Conservation (phyloP, 2,797 vertebrate genomes). For the Chrosomus eos region DNA sequence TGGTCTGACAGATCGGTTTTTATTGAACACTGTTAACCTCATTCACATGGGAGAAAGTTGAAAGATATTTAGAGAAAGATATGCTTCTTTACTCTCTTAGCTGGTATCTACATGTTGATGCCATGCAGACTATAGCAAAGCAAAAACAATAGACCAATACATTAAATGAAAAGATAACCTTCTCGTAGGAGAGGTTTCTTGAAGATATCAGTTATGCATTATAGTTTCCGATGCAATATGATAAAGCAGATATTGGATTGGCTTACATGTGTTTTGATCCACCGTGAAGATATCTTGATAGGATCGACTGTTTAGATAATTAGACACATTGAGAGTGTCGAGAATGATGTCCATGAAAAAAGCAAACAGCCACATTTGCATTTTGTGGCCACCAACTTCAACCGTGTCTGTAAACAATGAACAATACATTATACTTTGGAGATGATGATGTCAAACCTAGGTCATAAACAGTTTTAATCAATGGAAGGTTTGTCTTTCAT, state of each 20-base stretch:
- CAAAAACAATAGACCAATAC: too few relatives aligned
- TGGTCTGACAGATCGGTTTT: background rate
- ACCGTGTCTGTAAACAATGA: background rate
- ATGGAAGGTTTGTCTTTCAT: background rate
- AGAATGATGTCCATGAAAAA: background rate
- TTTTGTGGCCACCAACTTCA: background rate
- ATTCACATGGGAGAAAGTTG: background rate
- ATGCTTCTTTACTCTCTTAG: background rate
- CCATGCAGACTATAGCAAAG: background rate
- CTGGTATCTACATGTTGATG: background rate
- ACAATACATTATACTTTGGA: background rate
- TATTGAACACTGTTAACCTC: background rate
- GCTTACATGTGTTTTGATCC: background rate
- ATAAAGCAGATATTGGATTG: background rate
- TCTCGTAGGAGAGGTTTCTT: background rate
- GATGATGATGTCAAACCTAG: constrained; percentile 3
- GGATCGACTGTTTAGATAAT: background rate
- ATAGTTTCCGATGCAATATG: background rate
- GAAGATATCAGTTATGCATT: background rate
- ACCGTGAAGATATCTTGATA: background rate
- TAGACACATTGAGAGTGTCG: background rate
- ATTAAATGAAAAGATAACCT: background rate
- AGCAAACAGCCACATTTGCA: constrained; percentile 3
- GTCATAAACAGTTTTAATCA: constrained; percentile 2
- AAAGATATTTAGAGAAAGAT: background rate